phyloP scores from a whole-genome alignment of 2,113 vertebrate species.

The Cyphomyrus plagiostoma region DNA sequence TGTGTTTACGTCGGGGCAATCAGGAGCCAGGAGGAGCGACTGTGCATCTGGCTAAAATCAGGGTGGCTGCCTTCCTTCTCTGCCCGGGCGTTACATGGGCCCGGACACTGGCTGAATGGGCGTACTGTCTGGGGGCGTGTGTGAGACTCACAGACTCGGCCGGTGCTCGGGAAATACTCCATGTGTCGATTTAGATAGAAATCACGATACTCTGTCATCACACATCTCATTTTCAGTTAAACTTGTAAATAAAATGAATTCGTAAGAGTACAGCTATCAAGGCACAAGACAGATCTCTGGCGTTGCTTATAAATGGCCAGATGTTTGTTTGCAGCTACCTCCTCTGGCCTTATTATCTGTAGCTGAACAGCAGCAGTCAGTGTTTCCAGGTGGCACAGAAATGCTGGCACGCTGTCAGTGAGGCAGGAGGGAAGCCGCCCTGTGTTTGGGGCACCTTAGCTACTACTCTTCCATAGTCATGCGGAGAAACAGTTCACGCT shows the following conservation, averaged over 20 bases:
- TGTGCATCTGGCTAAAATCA: conserved; percentile 16
- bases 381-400: not conserved
- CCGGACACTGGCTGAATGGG: not conserved
- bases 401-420: not conserved
- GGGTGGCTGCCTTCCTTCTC: not conserved
- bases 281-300: not conserved
- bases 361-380: not conserved
- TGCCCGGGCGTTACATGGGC: not conserved
- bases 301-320: not conserved
- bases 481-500: not conserved
- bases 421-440: not conserved
- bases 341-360: not conserved
- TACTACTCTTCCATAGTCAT: not conserved
- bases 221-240: not conserved
- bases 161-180: not conserved
- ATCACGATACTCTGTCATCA: not conserved
- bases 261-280: not conserved
- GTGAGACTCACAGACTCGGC: not conserved
- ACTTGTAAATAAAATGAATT: not conserved
- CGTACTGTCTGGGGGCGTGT: not conserved
- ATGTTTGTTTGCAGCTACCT: not conserved
- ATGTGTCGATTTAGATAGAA: not conserved
- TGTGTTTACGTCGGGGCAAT: conserved; percentile 20
- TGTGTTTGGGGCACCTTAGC: not conserved
- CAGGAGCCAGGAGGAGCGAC: conserved; percentile 5